Evolutionary conservation across 2,888 invertebrate species (phyloP), one percentile per base, ranked within the genome.

Genomic region (Drosophila atripex): DNA sequence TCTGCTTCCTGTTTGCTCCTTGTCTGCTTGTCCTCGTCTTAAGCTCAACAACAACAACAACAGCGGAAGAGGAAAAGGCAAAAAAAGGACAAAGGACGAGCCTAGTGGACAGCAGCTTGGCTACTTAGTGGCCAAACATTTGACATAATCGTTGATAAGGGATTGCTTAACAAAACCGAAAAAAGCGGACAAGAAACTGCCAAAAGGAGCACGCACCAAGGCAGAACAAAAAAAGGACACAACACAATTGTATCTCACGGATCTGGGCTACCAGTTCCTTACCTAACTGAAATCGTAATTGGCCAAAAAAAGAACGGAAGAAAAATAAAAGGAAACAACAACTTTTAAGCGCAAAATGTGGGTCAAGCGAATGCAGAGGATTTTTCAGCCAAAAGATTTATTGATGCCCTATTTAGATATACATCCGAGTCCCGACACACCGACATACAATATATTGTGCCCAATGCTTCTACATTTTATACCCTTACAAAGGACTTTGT

Each of bases 131-230:
- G 77, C 55, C 77, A 56, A 66, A 45, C 55, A 54, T 84, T 80
- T 86, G 80, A 86, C 87, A 87, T 80, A 80, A 82, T 73, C 73
- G 78, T 68, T 84, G 80, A 84, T 84, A 71, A 87, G 80, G 87
- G 80, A 84, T 75, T 61, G 60, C 59, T 45, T 50, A 52, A 39
- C 60, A 57, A 38, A 55, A 11, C 57, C 16, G 8, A 50, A n/a
- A 32, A 16, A 32, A 49, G 30, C 4, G 47, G 18, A 49, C 35
- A 32, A 46, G 41, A 23, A 55, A 54, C 63, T 46, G 50, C 51
- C 50, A 46, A 61, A 59, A 53, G 16, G 52, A 69, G 16, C 47
- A 30, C 50, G 47, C 58, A 57, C 8, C 12, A 1, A 9, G 14
- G 1, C 3, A 39, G 16, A 39, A 28, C 12, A 25, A 30, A 8